Conservation (phyloP, 2,888 invertebrate species). For the Xestia ashworthii region DNA sequence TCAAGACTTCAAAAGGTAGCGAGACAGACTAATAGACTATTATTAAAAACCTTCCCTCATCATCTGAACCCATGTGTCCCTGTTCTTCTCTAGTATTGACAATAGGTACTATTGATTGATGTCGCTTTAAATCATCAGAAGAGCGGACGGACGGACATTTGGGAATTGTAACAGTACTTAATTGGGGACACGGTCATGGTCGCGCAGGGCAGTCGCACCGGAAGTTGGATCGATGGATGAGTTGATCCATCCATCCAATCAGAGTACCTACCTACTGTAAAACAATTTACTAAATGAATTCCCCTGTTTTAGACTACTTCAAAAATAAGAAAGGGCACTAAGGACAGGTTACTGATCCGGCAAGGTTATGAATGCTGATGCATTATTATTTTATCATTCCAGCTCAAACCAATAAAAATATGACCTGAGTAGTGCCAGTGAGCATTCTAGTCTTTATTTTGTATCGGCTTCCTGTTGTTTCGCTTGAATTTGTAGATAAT, state of each 20-base stretch:
- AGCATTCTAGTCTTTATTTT: background rate
- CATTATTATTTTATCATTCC: background rate
- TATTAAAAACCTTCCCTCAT: background rate
- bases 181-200: background rate
- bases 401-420: slow-evolving; percentile 1
- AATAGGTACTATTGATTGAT: background rate
- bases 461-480: background rate
- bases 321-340: background rate
- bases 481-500: background rate
- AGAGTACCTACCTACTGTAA: background rate
- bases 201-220: background rate
- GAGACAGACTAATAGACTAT: too few species aligned
- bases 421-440: background rate
- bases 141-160: background rate
- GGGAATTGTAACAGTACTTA: background rate
- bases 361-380: background rate
- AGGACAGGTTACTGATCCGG: background rate
- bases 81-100: background rate
- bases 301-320: background rate
- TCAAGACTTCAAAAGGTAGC: background rate
- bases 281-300: background rate
- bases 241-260: background rate
- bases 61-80: background rate
- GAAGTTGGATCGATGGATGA: background rate
- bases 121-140: background rate